A percentile compares a stretch with the other conserved stretches of the same genome.
phyloP scores from a whole-genome alignment of 2,797 vertebrate species.

The Gymnothorax reevesii region DNA sequence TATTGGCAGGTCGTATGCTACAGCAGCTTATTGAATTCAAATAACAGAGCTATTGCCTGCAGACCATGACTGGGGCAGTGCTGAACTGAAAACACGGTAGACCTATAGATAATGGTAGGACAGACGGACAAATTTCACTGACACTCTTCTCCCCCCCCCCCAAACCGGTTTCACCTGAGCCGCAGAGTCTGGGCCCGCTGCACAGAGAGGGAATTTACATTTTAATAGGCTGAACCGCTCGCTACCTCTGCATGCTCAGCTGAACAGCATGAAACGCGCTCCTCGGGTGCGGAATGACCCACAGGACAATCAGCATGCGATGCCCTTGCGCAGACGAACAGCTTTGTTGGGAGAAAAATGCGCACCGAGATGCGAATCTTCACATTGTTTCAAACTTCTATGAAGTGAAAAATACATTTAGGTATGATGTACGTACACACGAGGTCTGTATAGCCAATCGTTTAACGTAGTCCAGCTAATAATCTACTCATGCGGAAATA shows the following conservation, averaged over 20 bases:
- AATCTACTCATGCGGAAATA: not conserved
- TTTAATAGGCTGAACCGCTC: constrained; percentile 81
- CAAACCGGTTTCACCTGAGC: constrained; percentile 52
- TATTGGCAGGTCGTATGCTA: not conserved
- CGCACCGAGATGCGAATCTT: not conserved
- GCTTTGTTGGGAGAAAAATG: constrained; percentile 4
- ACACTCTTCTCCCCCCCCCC: constrained; percentile 21
- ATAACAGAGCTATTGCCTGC: not conserved
- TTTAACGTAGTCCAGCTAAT: not conserved
- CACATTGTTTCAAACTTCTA: constrained; percentile 27
- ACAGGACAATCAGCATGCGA: constrained; percentile 64
- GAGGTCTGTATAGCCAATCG: not conserved
- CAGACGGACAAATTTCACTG: constrained; percentile 23
- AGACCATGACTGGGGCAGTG: not conserved
- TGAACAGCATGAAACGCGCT: constrained; percentile 74
- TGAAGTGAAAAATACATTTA: constrained; percentile 38
- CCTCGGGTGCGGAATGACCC: constrained; percentile 75
- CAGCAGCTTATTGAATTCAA: not conserved
- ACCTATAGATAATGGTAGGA: not conserved
- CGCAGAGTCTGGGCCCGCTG: constrained; percentile 64
- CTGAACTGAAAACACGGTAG: not conserved
- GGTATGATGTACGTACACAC: not conserved
- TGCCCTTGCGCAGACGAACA: constrained; percentile 34
- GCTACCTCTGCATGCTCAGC: constrained; percentile 73
- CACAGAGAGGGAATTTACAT: constrained; percentile 79